These are phyloP conservation scores for Trachelus iudaicus DNA, from an alignment of 2,888 invertebrate species.

Conservation along the genomic window DNA sequence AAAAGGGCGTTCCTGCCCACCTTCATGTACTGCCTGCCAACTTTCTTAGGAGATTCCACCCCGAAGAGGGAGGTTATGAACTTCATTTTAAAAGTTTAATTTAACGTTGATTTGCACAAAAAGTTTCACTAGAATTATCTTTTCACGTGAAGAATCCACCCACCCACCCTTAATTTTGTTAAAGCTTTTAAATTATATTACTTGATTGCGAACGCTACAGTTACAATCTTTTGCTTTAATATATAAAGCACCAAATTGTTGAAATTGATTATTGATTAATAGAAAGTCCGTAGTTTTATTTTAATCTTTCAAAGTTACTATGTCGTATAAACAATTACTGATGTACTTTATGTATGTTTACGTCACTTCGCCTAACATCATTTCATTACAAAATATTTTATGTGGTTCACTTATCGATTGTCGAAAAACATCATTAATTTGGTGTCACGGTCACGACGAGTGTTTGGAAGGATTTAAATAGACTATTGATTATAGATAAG, in stretches of 20 bases:
- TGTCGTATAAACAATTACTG: neutral
- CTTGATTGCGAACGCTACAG: neutral
- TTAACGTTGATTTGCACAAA: neutral
- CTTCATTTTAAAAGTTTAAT: conserved; percentile 49
- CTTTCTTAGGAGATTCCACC: conserved; percentile 68
- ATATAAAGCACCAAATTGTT: neutral
- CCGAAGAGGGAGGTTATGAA: conserved; percentile 61
- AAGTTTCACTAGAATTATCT: neutral
- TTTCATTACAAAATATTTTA: conserved; percentile 19
- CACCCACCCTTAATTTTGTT: conserved; percentile 5
- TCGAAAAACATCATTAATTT: neutral
- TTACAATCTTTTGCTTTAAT: neutral
- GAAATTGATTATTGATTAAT: neutral
- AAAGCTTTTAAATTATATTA: neutral
- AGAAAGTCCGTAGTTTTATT: neutral
- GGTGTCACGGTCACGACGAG: neutral
- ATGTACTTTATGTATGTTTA: conserved; percentile 22
- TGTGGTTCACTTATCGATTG: neutral
- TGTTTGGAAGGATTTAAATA: neutral
- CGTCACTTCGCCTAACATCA: conserved; percentile 60
- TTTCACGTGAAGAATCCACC: conserved; percentile 3
- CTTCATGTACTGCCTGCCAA: conserved; percentile 81
- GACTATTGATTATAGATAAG: neutral
- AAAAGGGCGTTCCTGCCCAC: conserved; percentile 81
- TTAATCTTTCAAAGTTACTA: neutral